A percentile compares a stretch with the other conserved stretches of the same genome.
These are phyloP conservation scores for Spialia ferax DNA, from an alignment of 2,888 invertebrate genomes.

Conservation along the genomic window DNA sequence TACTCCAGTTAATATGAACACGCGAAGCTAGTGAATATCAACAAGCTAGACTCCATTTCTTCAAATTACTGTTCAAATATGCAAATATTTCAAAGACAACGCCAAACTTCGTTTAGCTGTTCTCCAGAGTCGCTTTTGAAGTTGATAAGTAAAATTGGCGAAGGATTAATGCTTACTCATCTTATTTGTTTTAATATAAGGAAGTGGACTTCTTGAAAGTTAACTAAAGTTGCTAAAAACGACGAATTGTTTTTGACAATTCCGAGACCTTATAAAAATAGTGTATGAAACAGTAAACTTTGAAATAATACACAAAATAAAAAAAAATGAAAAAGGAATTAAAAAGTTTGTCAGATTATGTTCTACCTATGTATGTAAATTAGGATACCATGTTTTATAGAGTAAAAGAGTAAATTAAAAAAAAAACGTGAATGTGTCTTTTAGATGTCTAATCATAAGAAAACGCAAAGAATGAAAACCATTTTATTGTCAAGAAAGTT, in stretches of 20 bases:
- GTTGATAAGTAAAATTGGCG: constrained; percentile 2
- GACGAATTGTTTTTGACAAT: neutral
- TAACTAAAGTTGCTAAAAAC: no score
- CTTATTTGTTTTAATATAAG: constrained; percentile 13
- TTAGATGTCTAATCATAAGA: neutral
- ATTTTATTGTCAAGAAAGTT: constrained; percentile 8
- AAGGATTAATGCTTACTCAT: constrained; percentile 6
- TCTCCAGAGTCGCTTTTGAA: constrained; percentile 9
- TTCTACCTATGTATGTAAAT: no score
- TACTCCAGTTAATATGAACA: neutral
- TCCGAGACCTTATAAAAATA: neutral
- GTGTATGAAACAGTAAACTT: no score
- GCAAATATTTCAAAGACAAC: constrained; percentile 51
- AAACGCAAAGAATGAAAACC: neutral
- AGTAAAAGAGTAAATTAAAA: no score
- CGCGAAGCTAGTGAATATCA: constrained; percentile 30
- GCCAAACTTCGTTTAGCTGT: constrained; percentile 20
- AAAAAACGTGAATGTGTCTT: no score
- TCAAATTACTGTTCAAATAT: constrained; percentile 53
- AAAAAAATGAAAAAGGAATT: no score
- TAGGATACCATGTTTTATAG: no score
- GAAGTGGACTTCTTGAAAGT: constrained; percentile 7
- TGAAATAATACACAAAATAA: no score
- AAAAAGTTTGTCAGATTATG: no score
- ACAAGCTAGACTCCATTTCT: constrained; percentile 51